Base-by-base conservation (phyloP, 2,797 vertebrate genomes). In the Chaunax sp. region DNA sequence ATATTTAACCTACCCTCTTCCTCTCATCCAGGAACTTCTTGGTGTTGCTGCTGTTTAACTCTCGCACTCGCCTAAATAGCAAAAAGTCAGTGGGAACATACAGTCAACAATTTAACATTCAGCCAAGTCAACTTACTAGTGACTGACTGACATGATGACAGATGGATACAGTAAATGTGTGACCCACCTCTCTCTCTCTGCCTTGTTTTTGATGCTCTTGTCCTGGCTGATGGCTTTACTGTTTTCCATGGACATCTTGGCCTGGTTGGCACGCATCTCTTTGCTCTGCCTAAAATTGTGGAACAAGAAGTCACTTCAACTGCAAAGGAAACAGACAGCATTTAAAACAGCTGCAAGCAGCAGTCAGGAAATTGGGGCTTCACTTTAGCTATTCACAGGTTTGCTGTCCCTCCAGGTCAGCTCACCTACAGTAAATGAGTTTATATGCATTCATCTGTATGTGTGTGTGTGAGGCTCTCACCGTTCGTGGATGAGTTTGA, bases 161-260 rank as follows among this genome's bases (percentile, higher is more conserved):
- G 20, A 69, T 5, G 5, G 1, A 33, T 43, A 10, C 5, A 23
- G 2, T 19, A 11, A 22, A 12, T 3, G 25, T 9, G 46, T 3
- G 19, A 77, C 92, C 81, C 86, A 97, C 98, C 98, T 97, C 90
- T 99, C 98, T 69, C 97, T 91, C 85, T 99, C 98, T 1, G 98
- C 98, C 90, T 99, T 99, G 89, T 99, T 99, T 91, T 99, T 99
- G 88, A 99, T 99, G 72, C 92, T 94, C 89, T 99, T 99, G 89
- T 99, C 98, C 86, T 99, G 97, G 87, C 96, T 98, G 91, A 99
- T 99, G 84, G 97, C 98, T 95, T 99, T 99, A 90, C 97, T 97
- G 85, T 98, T 99, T 82, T 99, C 98, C 98, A 99, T 99, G 53
- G 98, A 99, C 70, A 95, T 95, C 92, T 99, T 99, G 23, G 98